These are phyloP conservation scores for Acrocephalus kingi DNA, from an alignment of 2,113 vertebrate species.

Conservation along the genomic window DNA sequence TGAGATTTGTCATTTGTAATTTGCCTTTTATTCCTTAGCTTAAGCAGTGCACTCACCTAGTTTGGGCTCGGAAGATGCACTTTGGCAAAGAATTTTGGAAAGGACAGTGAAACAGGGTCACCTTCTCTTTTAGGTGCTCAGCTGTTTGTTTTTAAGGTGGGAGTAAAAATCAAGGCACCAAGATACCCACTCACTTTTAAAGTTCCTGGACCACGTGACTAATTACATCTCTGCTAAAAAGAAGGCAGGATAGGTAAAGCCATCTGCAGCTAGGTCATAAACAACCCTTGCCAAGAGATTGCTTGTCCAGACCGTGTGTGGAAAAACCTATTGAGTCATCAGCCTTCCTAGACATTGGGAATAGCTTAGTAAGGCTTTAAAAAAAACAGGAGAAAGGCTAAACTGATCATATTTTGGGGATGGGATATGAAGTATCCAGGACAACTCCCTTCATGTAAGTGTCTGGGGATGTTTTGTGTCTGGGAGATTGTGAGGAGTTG, in stretches of 20 bases:
- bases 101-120: background rate
- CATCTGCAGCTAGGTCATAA: background rate
- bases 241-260: background rate
- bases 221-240: background rate
- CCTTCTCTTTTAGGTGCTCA: background rate
- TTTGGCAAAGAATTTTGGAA: background rate
- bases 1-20: background rate
- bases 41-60: background rate
- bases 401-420: background rate
- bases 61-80: background rate
- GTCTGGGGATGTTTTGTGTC: background rate
- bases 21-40: background rate
- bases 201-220: background rate
- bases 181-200: background rate
- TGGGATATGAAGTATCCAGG: background rate
- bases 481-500: background rate
- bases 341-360: background rate
- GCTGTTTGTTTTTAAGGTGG: background rate
- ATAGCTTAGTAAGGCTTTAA: background rate
- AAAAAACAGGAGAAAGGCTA: conserved; percentile 15
- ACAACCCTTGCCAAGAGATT: background rate
- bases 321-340: conserved; percentile 12
- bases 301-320: background rate
- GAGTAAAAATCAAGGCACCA: background rate
- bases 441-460: background rate